Percentiles rank a stretch among this genome's conserved stretches.
These are phyloP conservation scores for Chrysochloris asiatica DNA, from an alignment of 2,113 vertebrate genomes.

Conservation along the genomic window DNA sequence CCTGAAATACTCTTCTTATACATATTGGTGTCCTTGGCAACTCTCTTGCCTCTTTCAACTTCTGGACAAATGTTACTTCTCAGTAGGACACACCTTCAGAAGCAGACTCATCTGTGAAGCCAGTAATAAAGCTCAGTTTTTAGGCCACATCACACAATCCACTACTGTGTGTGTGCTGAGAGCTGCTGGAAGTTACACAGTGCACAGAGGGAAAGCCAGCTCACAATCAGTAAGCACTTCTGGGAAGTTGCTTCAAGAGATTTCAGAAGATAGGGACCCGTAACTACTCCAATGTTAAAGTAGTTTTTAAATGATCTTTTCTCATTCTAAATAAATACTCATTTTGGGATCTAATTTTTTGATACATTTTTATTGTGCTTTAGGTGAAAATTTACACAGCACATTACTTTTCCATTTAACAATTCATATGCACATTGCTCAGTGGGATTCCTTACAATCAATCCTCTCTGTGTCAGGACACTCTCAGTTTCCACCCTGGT, in stretches of 20 bases:
- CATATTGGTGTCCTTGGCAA: background rate
- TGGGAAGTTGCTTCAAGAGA: background rate
- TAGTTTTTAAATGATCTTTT: background rate
- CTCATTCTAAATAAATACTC: background rate
- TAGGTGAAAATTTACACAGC: too few species aligned
- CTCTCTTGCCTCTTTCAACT: background rate
- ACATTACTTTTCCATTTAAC: too few species aligned
- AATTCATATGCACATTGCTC: too few species aligned
- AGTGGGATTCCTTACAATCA: too few species aligned
- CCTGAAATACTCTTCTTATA: background rate
- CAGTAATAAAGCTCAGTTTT: background rate
- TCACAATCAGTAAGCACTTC: background rate
- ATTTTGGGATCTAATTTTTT: too few species aligned
- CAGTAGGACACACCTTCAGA: background rate
- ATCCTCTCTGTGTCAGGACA: too few species aligned
- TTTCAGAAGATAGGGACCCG: background rate
- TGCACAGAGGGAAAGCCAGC: background rate
- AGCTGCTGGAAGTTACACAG: background rate
- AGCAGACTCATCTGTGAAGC: background rate
- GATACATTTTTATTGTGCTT: too few species aligned
- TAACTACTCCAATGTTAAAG: too few species aligned
- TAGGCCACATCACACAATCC: rapidly evolving
- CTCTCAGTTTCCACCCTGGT: too few species aligned
- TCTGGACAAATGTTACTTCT: background rate
- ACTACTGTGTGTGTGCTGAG: too few species aligned